phyloP scores from a whole-genome alignment of 2,797 vertebrate genomes.

The Syngnathus rostellatus region DNA sequence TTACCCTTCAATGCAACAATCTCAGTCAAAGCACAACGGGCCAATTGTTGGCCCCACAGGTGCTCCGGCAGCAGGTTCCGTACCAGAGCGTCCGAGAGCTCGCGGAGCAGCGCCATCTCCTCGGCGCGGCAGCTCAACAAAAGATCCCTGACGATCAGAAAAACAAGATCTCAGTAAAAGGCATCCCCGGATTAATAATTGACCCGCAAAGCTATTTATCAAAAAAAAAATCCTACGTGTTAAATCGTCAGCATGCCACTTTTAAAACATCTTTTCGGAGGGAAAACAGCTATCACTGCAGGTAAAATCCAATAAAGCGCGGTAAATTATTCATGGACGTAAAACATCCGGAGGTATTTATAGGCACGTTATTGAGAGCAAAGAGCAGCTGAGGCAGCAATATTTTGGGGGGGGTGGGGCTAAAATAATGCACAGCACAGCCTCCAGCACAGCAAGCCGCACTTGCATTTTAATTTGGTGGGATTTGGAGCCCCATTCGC shows the following conservation, averaged over 20 bases:
- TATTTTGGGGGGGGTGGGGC: background rate
- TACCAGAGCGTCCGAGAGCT: constrained; percentile 62
- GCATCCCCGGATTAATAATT: constrained; percentile 1
- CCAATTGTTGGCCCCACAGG: constrained; percentile 56
- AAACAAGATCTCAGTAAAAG: background rate
- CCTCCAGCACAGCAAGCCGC: background rate
- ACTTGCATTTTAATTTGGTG: background rate
- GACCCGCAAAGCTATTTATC: constrained; percentile 10
- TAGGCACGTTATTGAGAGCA: constrained; percentile 23
- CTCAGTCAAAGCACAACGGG: constrained; percentile 68
- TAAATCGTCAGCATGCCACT: constrained; percentile 3
- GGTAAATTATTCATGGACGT: constrained; percentile 41
- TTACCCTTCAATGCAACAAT: constrained; percentile 72
- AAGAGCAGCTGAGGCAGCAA: constrained; percentile 25
- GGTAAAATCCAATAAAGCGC: constrained; percentile 18
- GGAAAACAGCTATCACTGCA: constrained; percentile 5
- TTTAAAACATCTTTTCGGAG: constrained; percentile 11
- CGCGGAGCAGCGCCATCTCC: constrained; percentile 62
- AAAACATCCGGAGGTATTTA: constrained; percentile 31
- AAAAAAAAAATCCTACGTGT: background rate
- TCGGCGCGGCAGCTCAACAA: constrained; percentile 57
- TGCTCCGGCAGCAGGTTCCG: constrained; percentile 64
- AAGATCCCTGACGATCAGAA: constrained; percentile 16
- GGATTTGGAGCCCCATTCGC: background rate
- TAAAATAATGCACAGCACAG: background rate